Evolutionary conservation across 2,797 vertebrate genomes (phyloP).

Genomic region (Tenualosa thibaudeaui): DNA sequence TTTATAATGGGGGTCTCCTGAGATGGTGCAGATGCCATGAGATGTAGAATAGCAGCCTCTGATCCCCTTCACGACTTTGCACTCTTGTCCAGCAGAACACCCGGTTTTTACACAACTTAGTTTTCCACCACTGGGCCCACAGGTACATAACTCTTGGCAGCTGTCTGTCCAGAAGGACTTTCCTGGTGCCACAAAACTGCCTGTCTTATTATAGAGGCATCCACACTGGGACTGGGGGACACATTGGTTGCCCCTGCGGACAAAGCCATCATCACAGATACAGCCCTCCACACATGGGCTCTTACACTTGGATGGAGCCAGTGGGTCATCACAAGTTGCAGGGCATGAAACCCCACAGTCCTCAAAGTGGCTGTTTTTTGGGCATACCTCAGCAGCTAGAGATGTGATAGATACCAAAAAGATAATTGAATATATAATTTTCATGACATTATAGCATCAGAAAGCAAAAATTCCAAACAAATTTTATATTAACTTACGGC

Average conservation of each 20-base stretch:
- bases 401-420: too few species aligned
- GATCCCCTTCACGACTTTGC: slow-evolving; percentile 68
- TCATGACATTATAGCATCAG: too few species aligned
- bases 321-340: slow-evolving; percentile 66
- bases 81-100: not conserved
- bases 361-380: slow-evolving; percentile 71
- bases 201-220: slow-evolving; percentile 63
- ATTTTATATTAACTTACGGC: slow-evolving; percentile 72
- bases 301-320: slow-evolving; percentile 61
- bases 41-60: slow-evolving; percentile 55
- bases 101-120: not conserved
- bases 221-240: slow-evolving; percentile 62
- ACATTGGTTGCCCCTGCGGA: slow-evolving; percentile 55
- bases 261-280: slow-evolving; percentile 66
- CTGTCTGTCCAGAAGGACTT: slow-evolving; percentile 77
- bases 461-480: too few species aligned
- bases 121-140: slow-evolving; percentile 55
- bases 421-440: too few species aligned
- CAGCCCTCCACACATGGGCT: slow-evolving; percentile 68
- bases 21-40: slow-evolving; percentile 48
- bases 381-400: slow-evolving; percentile 52
- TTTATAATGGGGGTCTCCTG: slow-evolving; percentile 58
- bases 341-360: slow-evolving; percentile 72
- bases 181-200: slow-evolving; percentile 65
- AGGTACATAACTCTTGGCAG: slow-evolving; percentile 56